Conservation (phyloP, 35 echinoderm and acorn worm species). For the Nesometra sesokonis region DNA sequence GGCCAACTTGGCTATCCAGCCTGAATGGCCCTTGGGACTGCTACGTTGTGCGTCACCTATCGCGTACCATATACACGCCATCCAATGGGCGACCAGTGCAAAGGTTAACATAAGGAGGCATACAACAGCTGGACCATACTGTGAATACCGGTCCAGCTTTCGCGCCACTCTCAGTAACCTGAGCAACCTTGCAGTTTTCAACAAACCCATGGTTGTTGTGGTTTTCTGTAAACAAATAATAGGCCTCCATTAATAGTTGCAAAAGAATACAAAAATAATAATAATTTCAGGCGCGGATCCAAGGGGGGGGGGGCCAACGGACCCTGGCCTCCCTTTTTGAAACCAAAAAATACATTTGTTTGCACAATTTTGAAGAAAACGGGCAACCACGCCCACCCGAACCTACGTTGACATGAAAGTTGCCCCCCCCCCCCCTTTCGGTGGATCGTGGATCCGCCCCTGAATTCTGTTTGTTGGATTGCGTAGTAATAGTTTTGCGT, state of each 20-base stretch:
- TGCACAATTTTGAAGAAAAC: too few relatives aligned
- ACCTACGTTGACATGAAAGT: too few relatives aligned
- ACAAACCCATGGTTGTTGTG: slow-evolving; percentile 73
- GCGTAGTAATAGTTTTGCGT: too few relatives aligned
- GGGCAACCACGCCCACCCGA: too few relatives aligned
- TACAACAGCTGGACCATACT: slow-evolving; percentile 88
- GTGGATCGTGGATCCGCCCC: too few relatives aligned
- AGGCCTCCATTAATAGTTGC: not conserved
- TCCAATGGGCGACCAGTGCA: slow-evolving; percentile 82
- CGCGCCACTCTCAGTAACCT: slow-evolving; percentile 73
- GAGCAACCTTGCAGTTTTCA: slow-evolving; percentile 79
- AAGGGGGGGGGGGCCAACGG: too few relatives aligned
- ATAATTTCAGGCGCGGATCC: too few relatives aligned
- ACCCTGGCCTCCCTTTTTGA: too few relatives aligned
- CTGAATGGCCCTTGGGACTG: not conserved
- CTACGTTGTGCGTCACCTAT: slow-evolving; percentile 61
- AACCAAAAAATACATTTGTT: too few relatives aligned
- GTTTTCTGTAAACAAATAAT: slow-evolving; percentile 49
- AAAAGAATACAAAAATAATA: too few relatives aligned
- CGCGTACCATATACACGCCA: slow-evolving; percentile 94
- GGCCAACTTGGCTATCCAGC: slow-evolving; percentile 61
- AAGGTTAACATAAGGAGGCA: slow-evolving; percentile 82
- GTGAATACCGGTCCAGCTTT: slow-evolving; percentile 83
- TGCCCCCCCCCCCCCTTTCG: too few relatives aligned
- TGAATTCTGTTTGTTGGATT: too few relatives aligned